Evolutionary conservation across 2,888 invertebrate genomes (phyloP).

Genomic region (Trichopoda pennipes): DNA sequence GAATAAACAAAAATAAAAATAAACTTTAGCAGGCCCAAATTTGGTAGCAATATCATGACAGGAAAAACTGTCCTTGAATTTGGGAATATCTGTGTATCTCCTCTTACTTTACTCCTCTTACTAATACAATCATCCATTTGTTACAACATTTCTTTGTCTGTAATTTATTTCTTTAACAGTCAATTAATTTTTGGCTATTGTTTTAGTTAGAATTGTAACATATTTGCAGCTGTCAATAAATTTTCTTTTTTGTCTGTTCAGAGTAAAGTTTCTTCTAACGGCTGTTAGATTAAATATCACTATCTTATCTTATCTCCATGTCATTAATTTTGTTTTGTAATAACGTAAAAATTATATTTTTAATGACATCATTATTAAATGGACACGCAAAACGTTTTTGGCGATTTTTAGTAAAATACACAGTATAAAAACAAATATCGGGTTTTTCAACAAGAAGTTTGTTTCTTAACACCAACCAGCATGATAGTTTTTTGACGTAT

Average conservation of each 20-base stretch:
- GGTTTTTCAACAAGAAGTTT: too few species aligned
- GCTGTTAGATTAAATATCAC: conserved; percentile 51
- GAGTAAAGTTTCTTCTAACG: conserved; percentile 44
- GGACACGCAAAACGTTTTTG: conserved; percentile 37
- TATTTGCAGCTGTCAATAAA: conserved; percentile 40
- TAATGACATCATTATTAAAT: conserved; percentile 61
- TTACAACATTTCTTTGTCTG: neutral
- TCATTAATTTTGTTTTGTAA: conserved; percentile 40
- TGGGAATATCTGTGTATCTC: too few species aligned
- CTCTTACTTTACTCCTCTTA: too few species aligned
- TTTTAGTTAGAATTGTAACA: conserved; percentile 4
- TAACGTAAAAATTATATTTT: neutral
- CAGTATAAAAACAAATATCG: too few species aligned
- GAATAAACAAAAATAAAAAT: too few species aligned
- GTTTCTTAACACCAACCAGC: too few species aligned
- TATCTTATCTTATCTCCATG: conserved; percentile 62
- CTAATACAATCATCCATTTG: neutral
- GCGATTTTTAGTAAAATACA: neutral
- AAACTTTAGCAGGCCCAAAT: too few species aligned
- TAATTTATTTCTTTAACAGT: neutral
- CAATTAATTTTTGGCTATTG: conserved; percentile 37
- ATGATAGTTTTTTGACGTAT: too few species aligned
- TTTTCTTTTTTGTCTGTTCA: conserved; percentile 10
- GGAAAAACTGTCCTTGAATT: too few species aligned
- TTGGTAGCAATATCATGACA: too few species aligned